These are phyloP conservation scores for Tringa solitaria DNA, from an alignment of 2,113 vertebrate genomes.

Conservation along the genomic window DNA sequence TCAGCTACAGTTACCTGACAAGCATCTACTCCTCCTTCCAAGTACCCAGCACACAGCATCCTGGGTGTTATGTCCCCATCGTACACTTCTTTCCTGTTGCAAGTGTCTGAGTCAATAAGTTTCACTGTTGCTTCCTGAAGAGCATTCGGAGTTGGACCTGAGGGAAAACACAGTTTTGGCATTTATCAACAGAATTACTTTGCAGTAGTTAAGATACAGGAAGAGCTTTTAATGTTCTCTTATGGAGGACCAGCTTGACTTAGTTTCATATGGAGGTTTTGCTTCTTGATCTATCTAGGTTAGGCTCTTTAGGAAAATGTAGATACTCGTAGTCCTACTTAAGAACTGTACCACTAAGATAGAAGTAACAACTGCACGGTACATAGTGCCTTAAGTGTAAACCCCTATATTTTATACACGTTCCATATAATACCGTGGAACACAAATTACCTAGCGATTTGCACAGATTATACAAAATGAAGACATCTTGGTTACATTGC, in stretches of 20 bases:
- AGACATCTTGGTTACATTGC: background rate
- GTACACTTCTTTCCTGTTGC: constrained; percentile 74
- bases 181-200: background rate
- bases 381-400: background rate
- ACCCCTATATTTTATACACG: background rate
- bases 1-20: constrained; percentile 83
- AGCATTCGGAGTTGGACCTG: constrained; percentile 72
- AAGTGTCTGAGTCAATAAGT: constrained; percentile 86
- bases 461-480: background rate
- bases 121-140: constrained; percentile 89
- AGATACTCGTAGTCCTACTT: background rate
- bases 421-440: background rate
- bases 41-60: constrained; percentile 87
- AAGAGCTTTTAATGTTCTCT: background rate
- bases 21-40: constrained; percentile 84
- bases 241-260: background rate
- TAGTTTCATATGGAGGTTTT: background rate
- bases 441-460: background rate
- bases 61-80: constrained; percentile 78
- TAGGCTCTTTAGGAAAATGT: background rate
- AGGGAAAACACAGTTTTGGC: background rate
- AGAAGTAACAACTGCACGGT: background rate
- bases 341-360: background rate
- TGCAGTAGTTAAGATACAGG: background rate
- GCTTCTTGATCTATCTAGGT: background rate